These are phyloP conservation scores for Turritopsis rubra DNA, from an alignment of 30 jellyfish, hydroid and myxozoan genomes.

Conservation along the genomic window DNA sequence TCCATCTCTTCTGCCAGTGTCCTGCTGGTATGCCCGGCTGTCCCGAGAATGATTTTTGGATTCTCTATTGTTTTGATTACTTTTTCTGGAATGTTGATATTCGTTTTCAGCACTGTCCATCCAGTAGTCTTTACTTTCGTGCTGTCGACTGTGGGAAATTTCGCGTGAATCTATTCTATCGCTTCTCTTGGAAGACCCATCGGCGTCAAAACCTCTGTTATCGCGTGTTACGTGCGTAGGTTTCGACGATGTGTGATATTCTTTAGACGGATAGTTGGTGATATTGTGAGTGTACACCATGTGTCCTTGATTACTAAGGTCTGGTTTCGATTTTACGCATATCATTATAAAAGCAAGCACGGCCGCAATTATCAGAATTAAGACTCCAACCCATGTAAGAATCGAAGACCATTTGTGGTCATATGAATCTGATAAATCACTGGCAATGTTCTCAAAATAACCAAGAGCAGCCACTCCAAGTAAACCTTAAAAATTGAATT, in stretches of 20 bases:
- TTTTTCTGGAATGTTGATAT: background rate
- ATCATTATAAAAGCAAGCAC: background rate
- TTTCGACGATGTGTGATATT: background rate
- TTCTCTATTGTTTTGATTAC: background rate
- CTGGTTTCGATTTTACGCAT: background rate
- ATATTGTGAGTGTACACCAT: background rate
- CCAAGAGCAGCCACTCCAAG: background rate
- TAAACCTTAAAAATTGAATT: background rate
- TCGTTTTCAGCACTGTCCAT: background rate
- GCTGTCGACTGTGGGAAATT: background rate
- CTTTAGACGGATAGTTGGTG: background rate
- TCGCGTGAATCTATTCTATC: background rate
- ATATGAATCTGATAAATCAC: background rate
- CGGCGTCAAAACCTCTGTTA: background rate
- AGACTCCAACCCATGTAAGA: slow-evolving; percentile 3
- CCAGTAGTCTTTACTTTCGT: background rate
- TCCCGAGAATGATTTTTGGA: background rate
- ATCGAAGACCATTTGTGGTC: slow-evolving; percentile 1
- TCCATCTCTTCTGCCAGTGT: background rate
- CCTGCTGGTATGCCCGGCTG: background rate
- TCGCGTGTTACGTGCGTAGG: background rate
- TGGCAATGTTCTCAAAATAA: background rate
- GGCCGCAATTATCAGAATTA: background rate
- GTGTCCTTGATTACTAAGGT: slow-evolving; percentile 7
- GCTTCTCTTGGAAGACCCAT: background rate